Conservation (phyloP, 2,888 invertebrate genomes). For the Tetanocera ferruginea region DNA sequence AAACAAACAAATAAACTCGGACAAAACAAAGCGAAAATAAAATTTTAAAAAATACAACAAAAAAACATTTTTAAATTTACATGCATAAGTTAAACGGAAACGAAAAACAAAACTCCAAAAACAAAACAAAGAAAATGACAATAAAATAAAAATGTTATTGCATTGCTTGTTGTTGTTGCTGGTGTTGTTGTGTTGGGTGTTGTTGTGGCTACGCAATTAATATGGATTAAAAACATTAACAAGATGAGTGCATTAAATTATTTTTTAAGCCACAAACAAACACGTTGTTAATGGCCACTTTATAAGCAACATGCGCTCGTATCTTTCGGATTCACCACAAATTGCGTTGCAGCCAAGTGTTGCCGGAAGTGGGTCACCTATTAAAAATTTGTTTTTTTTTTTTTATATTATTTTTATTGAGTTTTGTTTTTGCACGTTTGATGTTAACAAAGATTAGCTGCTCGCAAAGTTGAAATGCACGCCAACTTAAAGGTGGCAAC, state of each 20-base stretch:
- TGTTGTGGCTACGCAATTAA: background rate
- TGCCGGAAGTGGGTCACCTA: too few relatives aligned
- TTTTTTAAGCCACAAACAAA: background rate
- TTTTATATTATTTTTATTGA: too few relatives aligned
- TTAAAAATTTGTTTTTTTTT: too few relatives aligned
- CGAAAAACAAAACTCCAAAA: background rate
- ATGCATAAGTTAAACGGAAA: background rate
- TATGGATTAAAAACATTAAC: background rate
- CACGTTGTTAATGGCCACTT: background rate
- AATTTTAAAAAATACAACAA: too few relatives aligned
- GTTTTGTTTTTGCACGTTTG: too few relatives aligned
- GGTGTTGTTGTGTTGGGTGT: background rate
- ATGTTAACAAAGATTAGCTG: too few relatives aligned
- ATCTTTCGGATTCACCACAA: background rate
- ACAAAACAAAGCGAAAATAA: too few relatives aligned
- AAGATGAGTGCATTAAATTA: background rate
- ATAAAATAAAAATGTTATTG: constrained; percentile 13
- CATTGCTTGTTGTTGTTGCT: background rate
- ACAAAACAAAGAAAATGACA: background rate
- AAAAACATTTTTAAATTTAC: too few relatives aligned
- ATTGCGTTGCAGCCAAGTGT: constrained; percentile 5
- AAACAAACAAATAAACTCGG: too few relatives aligned
- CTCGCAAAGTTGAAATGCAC: too few relatives aligned
- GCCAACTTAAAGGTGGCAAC: too few relatives aligned
- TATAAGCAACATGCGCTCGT: background rate